phyloP scores from a whole-genome alignment of 1,140 invertebrate species.

The Panagrolaimus sp. region DNA sequence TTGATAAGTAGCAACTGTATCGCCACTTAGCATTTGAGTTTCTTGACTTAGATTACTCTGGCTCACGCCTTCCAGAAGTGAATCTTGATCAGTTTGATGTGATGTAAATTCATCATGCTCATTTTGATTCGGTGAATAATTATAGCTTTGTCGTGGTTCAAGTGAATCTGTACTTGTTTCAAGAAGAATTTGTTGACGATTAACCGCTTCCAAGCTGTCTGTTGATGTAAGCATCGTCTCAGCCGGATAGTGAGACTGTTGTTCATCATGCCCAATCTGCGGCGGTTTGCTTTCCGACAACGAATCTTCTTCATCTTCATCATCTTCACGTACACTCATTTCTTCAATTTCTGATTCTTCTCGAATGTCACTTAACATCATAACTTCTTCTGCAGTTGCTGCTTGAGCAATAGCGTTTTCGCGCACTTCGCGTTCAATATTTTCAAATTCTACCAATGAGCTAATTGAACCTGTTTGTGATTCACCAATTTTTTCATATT shows the following conservation, averaged over 20 bases:
- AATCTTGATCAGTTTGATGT: slow-evolving; percentile 24
- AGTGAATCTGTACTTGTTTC: slow-evolving; percentile 34
- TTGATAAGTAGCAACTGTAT: slow-evolving; percentile 39
- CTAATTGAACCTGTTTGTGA: slow-evolving; percentile 40
- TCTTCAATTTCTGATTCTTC: slow-evolving; percentile 50
- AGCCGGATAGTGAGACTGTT: slow-evolving; percentile 28
- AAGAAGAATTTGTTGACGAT: slow-evolving; percentile 16
- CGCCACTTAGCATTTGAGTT: slow-evolving; percentile 33
- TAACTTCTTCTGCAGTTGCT: slow-evolving; percentile 31
- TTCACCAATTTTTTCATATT: slow-evolving; percentile 18
- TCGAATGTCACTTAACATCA: slow-evolving; percentile 48
- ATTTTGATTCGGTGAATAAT: slow-evolving; percentile 4
- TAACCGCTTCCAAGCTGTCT: slow-evolving; percentile 36
- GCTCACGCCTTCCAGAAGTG: slow-evolving; percentile 14
- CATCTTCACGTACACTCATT: slow-evolving; percentile 45
- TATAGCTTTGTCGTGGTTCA: slow-evolving; percentile 28
- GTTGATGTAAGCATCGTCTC: slow-evolving; percentile 35
- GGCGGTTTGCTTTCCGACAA: slow-evolving; percentile 28
- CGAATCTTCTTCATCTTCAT: slow-evolving; percentile 35
- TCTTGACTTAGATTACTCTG: slow-evolving; percentile 17
- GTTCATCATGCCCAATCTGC: slow-evolving; percentile 1
- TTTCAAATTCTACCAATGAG: slow-evolving; percentile 50
- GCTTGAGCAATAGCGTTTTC: slow-evolving; percentile 20
- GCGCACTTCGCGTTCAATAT: slow-evolving; percentile 39
- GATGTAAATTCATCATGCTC: neutral